Percentiles rank a stretch among this genome's conserved stretches.
Conservation (phyloP, 2,888 invertebrate species). For the Dione juno region DNA sequence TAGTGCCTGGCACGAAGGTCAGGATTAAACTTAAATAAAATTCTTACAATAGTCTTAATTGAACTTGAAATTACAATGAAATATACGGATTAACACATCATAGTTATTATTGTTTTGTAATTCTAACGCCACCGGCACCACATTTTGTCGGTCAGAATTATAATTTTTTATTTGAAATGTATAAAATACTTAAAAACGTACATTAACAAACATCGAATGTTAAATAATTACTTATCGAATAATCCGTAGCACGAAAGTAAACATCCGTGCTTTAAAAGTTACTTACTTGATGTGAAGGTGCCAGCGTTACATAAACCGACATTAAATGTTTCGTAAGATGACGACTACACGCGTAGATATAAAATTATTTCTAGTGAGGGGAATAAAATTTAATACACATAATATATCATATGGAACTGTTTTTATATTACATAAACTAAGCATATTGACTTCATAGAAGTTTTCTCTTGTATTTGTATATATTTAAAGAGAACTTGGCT, state of each 20-base stretch:
- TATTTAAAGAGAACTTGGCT: too few species aligned
- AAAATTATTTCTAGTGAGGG: conserved; percentile 11
- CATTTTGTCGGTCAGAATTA: background rate
- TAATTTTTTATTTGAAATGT: background rate
- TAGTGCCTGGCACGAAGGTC: conserved; percentile 12
- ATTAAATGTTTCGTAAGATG: conserved; percentile 35
- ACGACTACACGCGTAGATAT: conserved; percentile 14
- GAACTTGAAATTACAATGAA: background rate
- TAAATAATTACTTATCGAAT: conserved; percentile 30
- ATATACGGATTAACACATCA: background rate
- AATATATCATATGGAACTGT: background rate
- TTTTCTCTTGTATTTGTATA: background rate
- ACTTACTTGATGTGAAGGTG: conserved; percentile 29
- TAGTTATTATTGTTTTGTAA: background rate
- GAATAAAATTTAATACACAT: background rate
- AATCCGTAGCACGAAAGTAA: conserved; percentile 16
- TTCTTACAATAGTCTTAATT: background rate
- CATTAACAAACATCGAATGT: conserved; percentile 25
- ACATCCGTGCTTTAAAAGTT: conserved; percentile 30
- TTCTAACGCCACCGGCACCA: background rate
- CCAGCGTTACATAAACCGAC: conserved; percentile 35
- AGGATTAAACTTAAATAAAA: background rate
- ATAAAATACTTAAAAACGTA: background rate
- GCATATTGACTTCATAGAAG: background rate
- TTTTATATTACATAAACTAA: conserved; percentile 11